phyloP scores from a whole-genome alignment of 1,140 invertebrate genomes.

The Plodia interpunctella region DNA sequence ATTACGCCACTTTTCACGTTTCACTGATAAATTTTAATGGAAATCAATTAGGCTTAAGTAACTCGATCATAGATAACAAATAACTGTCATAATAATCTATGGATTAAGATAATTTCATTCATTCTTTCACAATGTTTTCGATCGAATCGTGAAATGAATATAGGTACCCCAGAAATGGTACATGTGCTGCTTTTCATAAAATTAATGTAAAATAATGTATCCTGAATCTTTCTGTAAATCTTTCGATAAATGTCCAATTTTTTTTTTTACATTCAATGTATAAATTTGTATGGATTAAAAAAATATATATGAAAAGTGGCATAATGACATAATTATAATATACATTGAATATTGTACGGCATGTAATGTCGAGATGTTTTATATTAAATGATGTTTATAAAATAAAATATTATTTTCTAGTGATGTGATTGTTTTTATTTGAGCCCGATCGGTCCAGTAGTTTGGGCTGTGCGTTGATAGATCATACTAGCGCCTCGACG shows the following conservation, averaged over 20 bases:
- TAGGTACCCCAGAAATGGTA: too few species aligned
- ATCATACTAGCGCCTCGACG: too few species aligned
- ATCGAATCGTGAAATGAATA: neutral
- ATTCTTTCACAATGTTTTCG: neutral
- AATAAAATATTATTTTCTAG: slow-evolving; percentile 40
- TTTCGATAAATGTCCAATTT: too few species aligned
- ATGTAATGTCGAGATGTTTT: slow-evolving; percentile 40
- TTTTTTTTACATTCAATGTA: too few species aligned
- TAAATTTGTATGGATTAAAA: too few species aligned
- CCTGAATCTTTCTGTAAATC: too few species aligned
- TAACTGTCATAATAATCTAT: neutral
- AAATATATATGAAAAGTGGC: neutral
- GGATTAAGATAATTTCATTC: slow-evolving; percentile 5
- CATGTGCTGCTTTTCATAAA: too few species aligned
- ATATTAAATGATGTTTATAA: slow-evolving; percentile 39
- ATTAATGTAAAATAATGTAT: too few species aligned
- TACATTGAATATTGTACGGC: slow-evolving; percentile 12
- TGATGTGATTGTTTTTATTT: slow-evolving; percentile 20
- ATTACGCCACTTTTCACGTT: neutral
- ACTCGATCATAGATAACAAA: neutral
- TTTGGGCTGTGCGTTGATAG: neutral
- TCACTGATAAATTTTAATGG: neutral
- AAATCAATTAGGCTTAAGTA: neutral
- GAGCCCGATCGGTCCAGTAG: neutral
- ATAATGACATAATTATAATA: neutral